These are phyloP conservation scores for Pavo muticus DNA, from an alignment of 2,113 vertebrate genomes.

Conservation along the genomic window DNA sequence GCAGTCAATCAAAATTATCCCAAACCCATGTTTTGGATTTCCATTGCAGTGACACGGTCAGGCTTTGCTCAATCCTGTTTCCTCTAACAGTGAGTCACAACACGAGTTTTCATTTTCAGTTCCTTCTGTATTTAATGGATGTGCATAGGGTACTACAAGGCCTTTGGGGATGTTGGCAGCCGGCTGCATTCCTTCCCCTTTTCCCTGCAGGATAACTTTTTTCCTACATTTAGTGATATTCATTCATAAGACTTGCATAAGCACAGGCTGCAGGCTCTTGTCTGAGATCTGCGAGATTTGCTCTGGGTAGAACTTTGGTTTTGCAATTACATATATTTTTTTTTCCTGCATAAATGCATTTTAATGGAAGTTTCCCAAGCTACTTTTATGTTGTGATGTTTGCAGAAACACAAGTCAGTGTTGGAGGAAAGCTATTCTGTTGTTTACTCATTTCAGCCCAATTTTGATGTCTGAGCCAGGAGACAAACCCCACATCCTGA, in stretches of 20 bases:
- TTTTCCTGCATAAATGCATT: not conserved
- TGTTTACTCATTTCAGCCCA: not conserved
- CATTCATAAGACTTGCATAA: not conserved
- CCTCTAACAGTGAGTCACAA: not conserved
- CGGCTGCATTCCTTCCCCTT: not conserved
- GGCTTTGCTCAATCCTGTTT: not conserved
- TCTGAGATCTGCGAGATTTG: not conserved
- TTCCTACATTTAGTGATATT: not conserved
- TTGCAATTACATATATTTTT: not conserved
- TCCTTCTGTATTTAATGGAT: not conserved
- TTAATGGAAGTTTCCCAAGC: not conserved
- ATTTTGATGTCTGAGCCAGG: not conserved
- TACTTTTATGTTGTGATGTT: not conserved
- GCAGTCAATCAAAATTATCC: constrained; percentile 9
- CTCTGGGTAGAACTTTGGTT: not conserved
- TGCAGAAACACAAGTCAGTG: not conserved
- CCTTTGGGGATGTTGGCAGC: not conserved
- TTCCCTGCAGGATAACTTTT: not conserved
- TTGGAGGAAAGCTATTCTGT: not conserved
- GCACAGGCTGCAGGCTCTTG: not conserved
- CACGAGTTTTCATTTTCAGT: not conserved
- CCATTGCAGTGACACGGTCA: not conserved
- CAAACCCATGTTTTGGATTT: constrained; percentile 31
- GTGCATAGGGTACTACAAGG: not conserved
- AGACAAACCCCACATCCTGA: not conserved